Conservation (phyloP, 1,140 invertebrate species). For the Globodera ellingtonae region DNA sequence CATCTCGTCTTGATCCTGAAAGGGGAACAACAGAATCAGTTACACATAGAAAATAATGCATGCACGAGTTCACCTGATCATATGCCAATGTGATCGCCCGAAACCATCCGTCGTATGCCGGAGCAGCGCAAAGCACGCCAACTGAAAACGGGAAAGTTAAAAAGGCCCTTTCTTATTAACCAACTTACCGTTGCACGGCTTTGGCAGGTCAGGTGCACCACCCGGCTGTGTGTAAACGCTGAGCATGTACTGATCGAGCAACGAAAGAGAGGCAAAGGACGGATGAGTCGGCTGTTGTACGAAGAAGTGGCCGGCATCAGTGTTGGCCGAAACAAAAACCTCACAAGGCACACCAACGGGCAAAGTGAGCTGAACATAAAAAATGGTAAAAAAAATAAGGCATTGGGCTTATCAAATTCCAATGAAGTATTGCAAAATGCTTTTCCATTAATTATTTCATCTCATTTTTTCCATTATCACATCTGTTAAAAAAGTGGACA, state of each 20-base stretch:
- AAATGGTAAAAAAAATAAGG: slow-evolving; percentile 27
- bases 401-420: background rate
- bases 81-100: slow-evolving; percentile 76
- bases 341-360: slow-evolving; percentile 90
- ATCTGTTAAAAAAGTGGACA: no score
- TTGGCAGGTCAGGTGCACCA: slow-evolving; percentile 67
- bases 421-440: no score
- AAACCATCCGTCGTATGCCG: slow-evolving; percentile 81
- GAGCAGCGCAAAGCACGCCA: slow-evolving; percentile 84
- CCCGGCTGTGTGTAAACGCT: slow-evolving; percentile 67
- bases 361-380: slow-evolving; percentile 74
- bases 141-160: slow-evolving; percentile 67
- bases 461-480: no score
- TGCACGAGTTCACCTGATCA: slow-evolving; percentile 4
- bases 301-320: slow-evolving; percentile 83
- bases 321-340: slow-evolving; percentile 80
- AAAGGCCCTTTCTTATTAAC: background rate
- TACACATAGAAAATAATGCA: slow-evolving; percentile 53
- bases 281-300: slow-evolving; percentile 90
- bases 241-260: slow-evolving; percentile 74
- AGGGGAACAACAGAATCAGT: background rate
- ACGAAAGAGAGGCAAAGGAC: slow-evolving; percentile 78
- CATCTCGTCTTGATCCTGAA: slow-evolving; percentile 66
- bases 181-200: slow-evolving; percentile 44
- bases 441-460: no score